Base-by-base conservation (phyloP, 2,888 invertebrate genomes). In the Hipparchia sbordonii region DNA sequence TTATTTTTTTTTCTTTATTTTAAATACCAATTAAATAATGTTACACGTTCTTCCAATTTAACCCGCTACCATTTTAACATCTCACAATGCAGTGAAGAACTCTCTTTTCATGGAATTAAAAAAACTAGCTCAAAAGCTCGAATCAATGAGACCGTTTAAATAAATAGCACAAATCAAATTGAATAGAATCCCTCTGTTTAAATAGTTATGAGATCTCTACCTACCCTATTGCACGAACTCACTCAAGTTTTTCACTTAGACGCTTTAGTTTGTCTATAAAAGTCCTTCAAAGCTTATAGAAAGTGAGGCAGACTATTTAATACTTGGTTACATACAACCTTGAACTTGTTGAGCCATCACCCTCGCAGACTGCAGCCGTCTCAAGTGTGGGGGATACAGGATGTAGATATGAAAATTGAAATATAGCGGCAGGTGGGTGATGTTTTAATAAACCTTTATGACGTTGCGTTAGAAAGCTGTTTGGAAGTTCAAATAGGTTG, bases 261-360 rank as follows among this genome's bases (percentile, higher is more conserved):
- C 57, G 10, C 45, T 13, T 8, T n/a, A 54, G 63, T 56, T 48
- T 45, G 62, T 61, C 33, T 57, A 39, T 68, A 54, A 59, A 65
- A 71, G 67, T 52, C 45, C 67, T 70, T 66, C 46, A 68, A 10
- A 60, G 48, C 23, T 2, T 66, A 70, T 74, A 68, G 65, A 52
- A 12, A 70, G 67, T 65, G 67, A 65, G 74, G 67, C 68, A 66
- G n/a, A 61, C 71, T 71, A 68, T 72, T 71, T 66, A 72, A 72
- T 72, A 69, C 67, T 63, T 60, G 63, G 74, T 77, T 69, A 70
- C 74, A 75, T 78, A 77, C 81, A 84, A 84, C 85, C 85, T 86
- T 85, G 84, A 84, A 84, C 84, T 82, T 77, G 76, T 80, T 76
- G 66, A 71, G 56, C 82, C 81, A 79, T 76, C 84, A 82, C 85